Base-by-base conservation (phyloP, 2,113 vertebrate species). In the Okapia johnstoni region DNA sequence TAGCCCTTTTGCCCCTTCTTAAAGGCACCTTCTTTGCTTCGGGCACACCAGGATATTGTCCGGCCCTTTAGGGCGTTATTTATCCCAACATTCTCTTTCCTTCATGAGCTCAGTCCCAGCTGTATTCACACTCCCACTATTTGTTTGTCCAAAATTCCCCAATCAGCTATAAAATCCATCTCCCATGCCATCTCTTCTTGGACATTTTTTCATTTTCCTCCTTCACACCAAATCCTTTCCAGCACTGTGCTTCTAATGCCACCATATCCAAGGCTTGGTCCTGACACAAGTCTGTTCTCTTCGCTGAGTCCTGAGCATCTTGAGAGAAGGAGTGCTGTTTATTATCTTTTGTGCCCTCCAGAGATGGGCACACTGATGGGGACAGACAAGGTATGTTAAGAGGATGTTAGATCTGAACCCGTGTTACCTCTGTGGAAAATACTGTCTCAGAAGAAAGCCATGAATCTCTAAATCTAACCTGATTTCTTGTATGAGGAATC, bases 241-340 rank as follows among this genome's bases (percentile, higher is more conserved):
- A 46, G 23, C 48, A 0, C 85, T 33, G 26, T 40, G n/a, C 19
- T 33, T 52, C 61, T 36, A 33, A 13, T 63, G 7, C 19, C 11
- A 2, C 9, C 5, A 0, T 4, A 3, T 8, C 54, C 73, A 10
- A 55, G 52, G 33, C 54, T 26, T 43, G 12, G 9, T 19, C 5
- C 55, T 33, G 0, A 28, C 11, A 0, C 13, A 25, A 19, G 17
- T 50, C 77, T 40, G n/a, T 13, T 43, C 63, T 88, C 2, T 5
- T 33, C 46, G 2, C 57, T 21, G 33, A 83, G 6, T n/a, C 13
- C 25, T 9, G 17, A 25, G 66, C 19, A 13, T 8, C 48, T 25
- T 26, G 9, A 46, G 28, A 19, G 10, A 7, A 11, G 16, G 17
- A 13, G 11, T 6, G 5, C 26, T 16, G 14, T 6, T 23, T 40